Conservation (phyloP, 2,113 vertebrate species). For the Crotalus horridus region DNA sequence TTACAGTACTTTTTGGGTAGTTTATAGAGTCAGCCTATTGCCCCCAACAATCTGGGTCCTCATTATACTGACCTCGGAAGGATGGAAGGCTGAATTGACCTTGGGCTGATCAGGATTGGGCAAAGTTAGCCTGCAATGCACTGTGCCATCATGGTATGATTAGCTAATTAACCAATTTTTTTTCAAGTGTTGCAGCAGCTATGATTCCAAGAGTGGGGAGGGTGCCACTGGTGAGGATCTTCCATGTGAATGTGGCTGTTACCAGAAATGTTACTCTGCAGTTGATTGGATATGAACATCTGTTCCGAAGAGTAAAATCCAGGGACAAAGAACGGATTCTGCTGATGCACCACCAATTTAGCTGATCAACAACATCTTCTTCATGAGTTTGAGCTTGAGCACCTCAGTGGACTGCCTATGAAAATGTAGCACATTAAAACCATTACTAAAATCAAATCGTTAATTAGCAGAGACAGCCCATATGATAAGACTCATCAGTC, state of each 20-base stretch:
- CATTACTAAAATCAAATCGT: neutral
- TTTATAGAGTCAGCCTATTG: neutral
- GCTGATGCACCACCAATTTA: neutral
- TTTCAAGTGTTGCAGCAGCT: neutral
- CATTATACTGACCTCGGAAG: neutral
- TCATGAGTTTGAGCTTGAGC: neutral
- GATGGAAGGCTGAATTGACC: neutral
- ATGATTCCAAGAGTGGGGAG: neutral
- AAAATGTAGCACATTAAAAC: neutral
- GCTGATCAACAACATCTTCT: neutral
- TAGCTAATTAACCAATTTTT: neutral
- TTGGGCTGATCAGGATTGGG: neutral
- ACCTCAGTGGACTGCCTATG: neutral
- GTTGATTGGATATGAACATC: neutral
- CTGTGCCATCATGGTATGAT: neutral
- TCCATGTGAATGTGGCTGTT: neutral
- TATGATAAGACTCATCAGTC: neutral
- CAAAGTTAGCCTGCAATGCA: neutral
- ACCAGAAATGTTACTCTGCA: neutral
- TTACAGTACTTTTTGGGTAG: neutral
- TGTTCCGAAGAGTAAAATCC: neutral
- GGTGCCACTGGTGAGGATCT: neutral
- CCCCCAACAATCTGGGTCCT: neutral
- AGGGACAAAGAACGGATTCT: neutral
- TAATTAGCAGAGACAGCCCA: neutral